These are phyloP conservation scores for Enoplosus armatus DNA, from an alignment of 2,797 vertebrate species.

Conservation along the genomic window DNA sequence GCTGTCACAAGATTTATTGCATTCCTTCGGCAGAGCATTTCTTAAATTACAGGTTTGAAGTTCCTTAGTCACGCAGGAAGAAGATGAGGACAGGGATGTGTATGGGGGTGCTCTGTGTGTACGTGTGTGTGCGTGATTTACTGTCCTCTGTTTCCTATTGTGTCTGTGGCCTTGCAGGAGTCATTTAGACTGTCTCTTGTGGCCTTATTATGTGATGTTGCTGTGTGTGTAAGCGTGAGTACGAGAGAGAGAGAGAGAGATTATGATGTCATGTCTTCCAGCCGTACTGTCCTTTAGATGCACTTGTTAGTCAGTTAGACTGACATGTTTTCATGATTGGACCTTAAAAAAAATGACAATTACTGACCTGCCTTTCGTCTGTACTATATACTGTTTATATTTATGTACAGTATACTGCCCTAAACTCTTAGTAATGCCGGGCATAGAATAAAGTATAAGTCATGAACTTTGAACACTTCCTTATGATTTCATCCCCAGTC, in stretches of 20 bases:
- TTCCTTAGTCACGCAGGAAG: constrained; percentile 81
- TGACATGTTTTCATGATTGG: constrained; percentile 18
- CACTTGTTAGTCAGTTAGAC: not conserved
- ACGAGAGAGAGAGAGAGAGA: not conserved
- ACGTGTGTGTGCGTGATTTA: constrained; percentile 69
- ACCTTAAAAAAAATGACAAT: not conserved
- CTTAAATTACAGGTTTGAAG: constrained; percentile 88
- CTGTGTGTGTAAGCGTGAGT: constrained; percentile 20
- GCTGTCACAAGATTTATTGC: constrained; percentile 86
- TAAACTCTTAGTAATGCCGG: not conserved
- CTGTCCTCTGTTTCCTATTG: constrained; percentile 70
- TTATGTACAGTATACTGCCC: not conserved
- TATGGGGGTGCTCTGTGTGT: constrained; percentile 40
- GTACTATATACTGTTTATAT: not conserved
- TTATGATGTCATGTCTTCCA: constrained; percentile 39
- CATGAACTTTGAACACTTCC: not conserved
- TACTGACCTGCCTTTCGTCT: not conserved
- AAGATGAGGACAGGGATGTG: constrained; percentile 75
- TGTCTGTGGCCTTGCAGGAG: constrained; percentile 76
- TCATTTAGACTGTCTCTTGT: constrained; percentile 74
- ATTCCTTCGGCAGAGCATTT: constrained; percentile 81
- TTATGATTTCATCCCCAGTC: not conserved
- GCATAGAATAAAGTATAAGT: not conserved
- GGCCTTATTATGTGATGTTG: constrained; percentile 61
- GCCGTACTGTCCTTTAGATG: constrained; percentile 4